A percentile compares a stretch with the other conserved stretches of the same genome.
Evolutionary conservation across 2,888 invertebrate species (phyloP).

Genomic region (Cephalotes varians): DNA sequence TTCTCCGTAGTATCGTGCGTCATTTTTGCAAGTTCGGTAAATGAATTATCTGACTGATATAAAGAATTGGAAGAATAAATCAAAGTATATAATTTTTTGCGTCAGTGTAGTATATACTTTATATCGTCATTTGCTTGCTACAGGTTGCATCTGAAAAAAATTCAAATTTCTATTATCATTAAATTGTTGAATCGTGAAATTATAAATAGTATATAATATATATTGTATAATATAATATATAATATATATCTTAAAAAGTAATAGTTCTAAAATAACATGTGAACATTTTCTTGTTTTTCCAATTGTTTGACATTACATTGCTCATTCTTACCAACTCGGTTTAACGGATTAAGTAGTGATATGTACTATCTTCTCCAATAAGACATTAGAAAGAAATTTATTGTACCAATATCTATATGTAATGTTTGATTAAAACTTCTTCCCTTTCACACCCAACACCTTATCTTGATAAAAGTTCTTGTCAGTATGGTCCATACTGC

Average conservation of each 20-base stretch:
- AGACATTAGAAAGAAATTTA: not conserved
- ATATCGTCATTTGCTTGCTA: not conserved
- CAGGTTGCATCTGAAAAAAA: not conserved
- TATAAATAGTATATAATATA: not conserved
- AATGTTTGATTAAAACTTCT: not conserved
- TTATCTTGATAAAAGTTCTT: not conserved
- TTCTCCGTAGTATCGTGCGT: conserved; percentile 35
- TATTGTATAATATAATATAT: not conserved
- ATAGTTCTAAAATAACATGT: not conserved
- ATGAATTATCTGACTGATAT: conserved; percentile 1
- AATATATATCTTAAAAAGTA: not conserved
- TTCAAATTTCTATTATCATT: not conserved
- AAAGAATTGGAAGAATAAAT: not conserved
- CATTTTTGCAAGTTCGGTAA: conserved; percentile 57
- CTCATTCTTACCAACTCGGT: not conserved
- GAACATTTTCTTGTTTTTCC: not conserved
- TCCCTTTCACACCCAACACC: not conserved
- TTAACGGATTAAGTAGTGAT: not conserved
- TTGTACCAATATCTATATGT: not conserved
- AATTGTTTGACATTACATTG: no score
- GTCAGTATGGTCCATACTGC: not conserved
- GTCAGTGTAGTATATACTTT: not conserved
- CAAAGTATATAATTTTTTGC: not conserved
- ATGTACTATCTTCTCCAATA: not conserved
- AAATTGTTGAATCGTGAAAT: not conserved